Conservation (phyloP, 2,113 vertebrate genomes). For the Oncorhynchus kisutch region DNA sequence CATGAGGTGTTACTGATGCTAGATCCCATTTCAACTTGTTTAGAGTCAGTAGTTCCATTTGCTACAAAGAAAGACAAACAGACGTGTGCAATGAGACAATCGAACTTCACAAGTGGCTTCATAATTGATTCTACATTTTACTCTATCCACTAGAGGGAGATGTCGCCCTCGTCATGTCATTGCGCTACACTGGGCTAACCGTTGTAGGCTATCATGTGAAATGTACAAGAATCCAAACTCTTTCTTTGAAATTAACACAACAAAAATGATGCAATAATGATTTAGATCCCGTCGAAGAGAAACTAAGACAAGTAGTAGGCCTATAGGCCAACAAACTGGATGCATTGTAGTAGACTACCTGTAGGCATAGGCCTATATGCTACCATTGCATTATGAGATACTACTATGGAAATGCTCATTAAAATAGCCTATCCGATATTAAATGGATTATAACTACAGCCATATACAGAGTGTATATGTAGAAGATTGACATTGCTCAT, state of each 20-base stretch:
- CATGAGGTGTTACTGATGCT: conserved; percentile 93
- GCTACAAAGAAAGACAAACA: conserved; percentile 72
- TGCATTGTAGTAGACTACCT: no score
- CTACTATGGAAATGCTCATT: no score
- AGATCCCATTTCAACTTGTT: conserved; percentile 98
- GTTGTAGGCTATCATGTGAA: not conserved
- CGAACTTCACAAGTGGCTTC: not conserved
- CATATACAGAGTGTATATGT: not conserved
- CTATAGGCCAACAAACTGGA: no score
- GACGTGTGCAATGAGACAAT: conserved; percentile 15
- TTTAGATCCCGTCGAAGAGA: no score
- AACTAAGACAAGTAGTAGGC: no score
- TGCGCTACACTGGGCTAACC: not conserved
- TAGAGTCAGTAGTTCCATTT: conserved; percentile 95
- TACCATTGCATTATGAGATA: no score
- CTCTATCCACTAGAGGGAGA: conserved; percentile 46
- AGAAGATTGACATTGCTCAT: conserved; percentile 38
- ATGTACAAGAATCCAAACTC: not conserved
- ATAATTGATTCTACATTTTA: conserved; percentile 4
- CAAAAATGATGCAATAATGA: no score
- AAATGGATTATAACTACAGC: not conserved
- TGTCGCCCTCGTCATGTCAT: conserved; percentile 1
- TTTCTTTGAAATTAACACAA: not conserved
- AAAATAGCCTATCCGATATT: no score
- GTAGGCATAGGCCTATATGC: no score